phyloP scores from a whole-genome alignment of 2,888 invertebrate species.

The Tenthredo distinguenda region DNA sequence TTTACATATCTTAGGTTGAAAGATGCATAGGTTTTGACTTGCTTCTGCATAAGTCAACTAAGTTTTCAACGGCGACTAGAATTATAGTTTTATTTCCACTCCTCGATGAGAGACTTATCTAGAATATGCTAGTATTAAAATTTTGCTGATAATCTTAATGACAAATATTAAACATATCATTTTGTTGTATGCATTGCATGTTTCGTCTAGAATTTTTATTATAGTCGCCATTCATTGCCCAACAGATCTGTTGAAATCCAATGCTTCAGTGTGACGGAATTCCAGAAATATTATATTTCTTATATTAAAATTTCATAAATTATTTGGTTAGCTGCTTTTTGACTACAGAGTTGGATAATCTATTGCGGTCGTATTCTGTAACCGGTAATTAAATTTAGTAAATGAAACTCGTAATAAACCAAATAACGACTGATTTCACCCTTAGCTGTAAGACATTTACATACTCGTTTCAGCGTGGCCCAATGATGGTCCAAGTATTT shows the following conservation, averaged over 20 bases:
- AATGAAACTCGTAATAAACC: conserved; percentile 64
- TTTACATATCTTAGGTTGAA: conserved; percentile 35
- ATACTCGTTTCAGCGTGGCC: conserved; percentile 53
- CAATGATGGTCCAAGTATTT: conserved; percentile 57
- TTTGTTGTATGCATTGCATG: background rate
- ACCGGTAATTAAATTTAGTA: conserved; percentile 54
- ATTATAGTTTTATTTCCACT: background rate
- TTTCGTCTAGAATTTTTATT: background rate
- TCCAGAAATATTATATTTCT: background rate
- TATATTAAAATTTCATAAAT: background rate
- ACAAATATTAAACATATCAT: conserved; percentile 45
- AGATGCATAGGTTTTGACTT: background rate
- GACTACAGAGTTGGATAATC: conserved; percentile 47
- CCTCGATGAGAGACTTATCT: background rate
- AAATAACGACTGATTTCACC: conserved; percentile 70
- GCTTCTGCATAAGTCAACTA: conserved; percentile 11
- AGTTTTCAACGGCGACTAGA: background rate
- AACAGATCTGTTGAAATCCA: conserved; percentile 7
- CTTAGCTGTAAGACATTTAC: conserved; percentile 48
- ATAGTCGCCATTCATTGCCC: background rate
- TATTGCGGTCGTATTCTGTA: conserved; percentile 12
- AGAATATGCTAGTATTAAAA: conserved; percentile 16
- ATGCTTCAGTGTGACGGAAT: background rate
- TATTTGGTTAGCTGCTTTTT: conserved; percentile 6
- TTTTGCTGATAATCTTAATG: conserved; percentile 15